Percentiles rank a stretch among this genome's conserved stretches.
Conservation (phyloP, 2,888 invertebrate species). For the Leptopilina drosophilae region DNA sequence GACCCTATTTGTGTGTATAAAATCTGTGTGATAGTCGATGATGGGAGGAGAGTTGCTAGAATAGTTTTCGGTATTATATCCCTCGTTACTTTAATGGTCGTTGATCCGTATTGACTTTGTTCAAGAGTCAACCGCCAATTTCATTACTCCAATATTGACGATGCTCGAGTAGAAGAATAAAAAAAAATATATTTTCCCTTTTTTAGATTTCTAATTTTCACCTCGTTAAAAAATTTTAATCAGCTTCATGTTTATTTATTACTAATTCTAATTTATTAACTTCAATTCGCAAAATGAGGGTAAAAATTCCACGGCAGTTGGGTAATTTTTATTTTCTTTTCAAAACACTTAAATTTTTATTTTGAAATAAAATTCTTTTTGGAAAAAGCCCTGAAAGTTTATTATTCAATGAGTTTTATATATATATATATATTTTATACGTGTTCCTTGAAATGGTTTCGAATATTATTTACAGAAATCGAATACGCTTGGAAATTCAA, state of each 20-base stretch:
- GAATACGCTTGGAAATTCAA: too few species aligned
- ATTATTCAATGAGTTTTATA: too few species aligned
- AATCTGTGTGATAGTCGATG: constrained; percentile 21
- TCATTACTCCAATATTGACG: constrained; percentile 31
- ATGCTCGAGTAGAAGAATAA: neutral
- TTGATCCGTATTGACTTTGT: constrained; percentile 37
- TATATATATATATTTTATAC: too few species aligned
- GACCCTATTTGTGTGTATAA: constrained; percentile 10
- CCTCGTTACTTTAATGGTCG: constrained; percentile 36
- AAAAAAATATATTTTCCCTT: neutral
- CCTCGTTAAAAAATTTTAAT: constrained; percentile 42
- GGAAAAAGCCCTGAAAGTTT: too few species aligned
- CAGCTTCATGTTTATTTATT: neutral
- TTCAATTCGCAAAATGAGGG: too few species aligned
- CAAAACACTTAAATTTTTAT: too few species aligned
- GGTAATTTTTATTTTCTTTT: too few species aligned
- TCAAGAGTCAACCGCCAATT: constrained; percentile 36
- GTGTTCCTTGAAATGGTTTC: too few species aligned
- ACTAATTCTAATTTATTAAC: too few species aligned
- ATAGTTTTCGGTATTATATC: constrained; percentile 21
- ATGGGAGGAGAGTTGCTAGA: neutral
- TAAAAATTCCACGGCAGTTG: too few species aligned
- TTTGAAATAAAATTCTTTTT: too few species aligned
- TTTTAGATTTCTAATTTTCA: constrained; percentile 13
- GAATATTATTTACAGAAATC: too few species aligned